phyloP scores from a whole-genome alignment of 2,797 vertebrate genomes.

The Danio kyathit region DNA sequence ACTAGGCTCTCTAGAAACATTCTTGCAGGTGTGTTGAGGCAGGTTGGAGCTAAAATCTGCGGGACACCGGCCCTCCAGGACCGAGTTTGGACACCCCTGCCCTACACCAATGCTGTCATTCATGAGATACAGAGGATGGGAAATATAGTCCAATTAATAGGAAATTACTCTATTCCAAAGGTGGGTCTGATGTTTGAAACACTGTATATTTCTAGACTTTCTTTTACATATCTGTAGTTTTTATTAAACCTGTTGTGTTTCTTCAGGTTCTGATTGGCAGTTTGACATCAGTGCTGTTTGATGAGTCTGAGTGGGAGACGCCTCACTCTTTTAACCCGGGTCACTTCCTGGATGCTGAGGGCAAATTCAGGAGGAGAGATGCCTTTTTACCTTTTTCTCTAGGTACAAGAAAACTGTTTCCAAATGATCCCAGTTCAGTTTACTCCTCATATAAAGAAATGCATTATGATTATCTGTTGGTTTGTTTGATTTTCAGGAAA shows the following conservation, averaged over 20 bases:
- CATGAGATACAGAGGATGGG: constrained; percentile 80
- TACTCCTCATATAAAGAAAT: background rate
- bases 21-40: no score
- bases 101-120: constrained; percentile 73
- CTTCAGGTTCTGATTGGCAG: constrained; percentile 69
- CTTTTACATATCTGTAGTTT: no score
- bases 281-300: constrained; percentile 79
- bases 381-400: constrained; percentile 85
- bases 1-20: no score
- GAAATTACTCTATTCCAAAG: constrained; percentile 81
- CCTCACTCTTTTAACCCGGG: constrained; percentile 82
- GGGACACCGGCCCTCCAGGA: no score
- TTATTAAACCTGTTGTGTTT: background rate
- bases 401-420: constrained; percentile 68
- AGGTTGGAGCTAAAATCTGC: no score
- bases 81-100: no score
- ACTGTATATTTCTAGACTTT: no score
- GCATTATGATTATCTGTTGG: background rate
- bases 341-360: constrained; percentile 89
- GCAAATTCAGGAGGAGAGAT: no score
- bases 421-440: background rate
- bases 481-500: constrained; percentile 51
- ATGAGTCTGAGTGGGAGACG: constrained; percentile 82
- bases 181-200: constrained; percentile 62
- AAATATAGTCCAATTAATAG: constrained; percentile 74